Base-by-base conservation (phyloP, 2,797 vertebrate genomes). In the Erpetoichthys calabaricus region DNA sequence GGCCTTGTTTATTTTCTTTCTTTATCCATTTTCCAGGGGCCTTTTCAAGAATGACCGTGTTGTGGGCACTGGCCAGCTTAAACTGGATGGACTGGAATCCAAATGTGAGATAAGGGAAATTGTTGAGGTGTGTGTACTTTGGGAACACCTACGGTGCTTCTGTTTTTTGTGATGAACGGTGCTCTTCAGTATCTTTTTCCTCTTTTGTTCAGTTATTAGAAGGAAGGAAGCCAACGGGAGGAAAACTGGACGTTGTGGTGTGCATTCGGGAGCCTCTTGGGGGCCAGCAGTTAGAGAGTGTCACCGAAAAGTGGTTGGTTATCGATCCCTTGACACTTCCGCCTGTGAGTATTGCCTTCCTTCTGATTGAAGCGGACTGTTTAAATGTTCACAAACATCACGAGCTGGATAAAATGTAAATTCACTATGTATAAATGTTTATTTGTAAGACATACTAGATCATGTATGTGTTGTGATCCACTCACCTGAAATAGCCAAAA, bases 281-380 rank as follows among this genome's bases (percentile, higher is more conserved):
- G 0, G 82, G 88, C 3, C 82, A 70, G 8, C 89, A 95, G 44
- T 66, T 92, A 42, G 89, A 89, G 65, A 75, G 80, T 0, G 73
- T 74, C 4, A 92, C 89, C 0, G 92, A 95, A 75, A 87, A 87
- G 68, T 94, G 91, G 92, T 77, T 93, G 57, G 83, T 91, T 45
- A 68, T 94, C 0, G 81, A 90, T 47, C 81, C 87, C 0, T 62
- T 78, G 42, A 62, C 76, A 1, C 75, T 80, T 44, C 80, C 90
- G 6, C 76, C 68, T 0, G 82, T 91, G 69, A 67, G 69, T 42
- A 73, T 25, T 25, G 25, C 25, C 25, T 25, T 25, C 25, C 2
- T 25, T 25, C 25, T 8, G 42, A 25, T 25, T 25, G 25, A 25
- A 25, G 25, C 25, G 25, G 25, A 25, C 25, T 25, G 25, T 25